Conservation (phyloP, 2,797 vertebrate species). For the Podarcis lilfordi region DNA sequence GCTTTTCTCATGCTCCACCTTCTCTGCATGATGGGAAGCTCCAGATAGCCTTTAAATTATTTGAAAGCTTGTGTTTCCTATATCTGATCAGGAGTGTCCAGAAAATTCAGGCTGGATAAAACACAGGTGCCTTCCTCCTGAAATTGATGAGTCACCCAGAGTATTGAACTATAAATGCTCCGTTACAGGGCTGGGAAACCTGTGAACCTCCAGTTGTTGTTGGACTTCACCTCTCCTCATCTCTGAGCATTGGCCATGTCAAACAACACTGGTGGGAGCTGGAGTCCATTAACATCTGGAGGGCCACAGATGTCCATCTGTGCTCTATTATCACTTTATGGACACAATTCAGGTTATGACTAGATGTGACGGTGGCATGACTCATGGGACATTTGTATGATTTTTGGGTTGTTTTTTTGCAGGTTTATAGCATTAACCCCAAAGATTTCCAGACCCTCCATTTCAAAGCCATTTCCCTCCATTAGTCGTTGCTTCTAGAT, state of each 20-base stretch:
- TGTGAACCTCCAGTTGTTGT: not conserved
- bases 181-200: not conserved
- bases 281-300: not conserved
- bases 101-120: not conserved
- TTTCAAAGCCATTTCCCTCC: not conserved
- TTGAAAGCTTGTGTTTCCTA: not conserved
- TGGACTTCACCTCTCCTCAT: not conserved
- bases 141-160: not conserved
- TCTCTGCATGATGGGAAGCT: not conserved
- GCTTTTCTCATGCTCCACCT: not conserved
- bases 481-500: not conserved
- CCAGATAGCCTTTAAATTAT: not conserved
- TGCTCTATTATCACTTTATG: not conserved
- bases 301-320: not conserved
- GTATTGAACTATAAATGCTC: too few relatives aligned
- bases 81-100: not conserved
- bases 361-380: too few relatives aligned
- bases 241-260: not conserved
- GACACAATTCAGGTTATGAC: not conserved
- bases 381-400: not conserved
- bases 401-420: too few relatives aligned
- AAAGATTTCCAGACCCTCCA: not conserved
- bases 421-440: not conserved
- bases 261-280: not conserved
- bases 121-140: not conserved